phyloP scores from a whole-genome alignment of 2,113 vertebrate species.

The Sebastes schlegelii region DNA sequence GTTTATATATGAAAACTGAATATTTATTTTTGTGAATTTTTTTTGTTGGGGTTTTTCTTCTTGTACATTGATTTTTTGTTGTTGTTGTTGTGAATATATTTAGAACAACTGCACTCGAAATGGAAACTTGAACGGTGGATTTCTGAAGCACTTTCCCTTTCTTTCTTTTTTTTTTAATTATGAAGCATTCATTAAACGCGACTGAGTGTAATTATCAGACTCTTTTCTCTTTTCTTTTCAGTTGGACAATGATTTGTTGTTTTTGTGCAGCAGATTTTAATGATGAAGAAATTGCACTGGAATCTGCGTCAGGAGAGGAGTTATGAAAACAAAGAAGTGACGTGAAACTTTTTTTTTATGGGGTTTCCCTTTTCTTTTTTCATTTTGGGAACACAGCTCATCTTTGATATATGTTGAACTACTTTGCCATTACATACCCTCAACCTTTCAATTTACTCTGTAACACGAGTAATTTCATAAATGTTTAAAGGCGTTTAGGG shows the following conservation, averaged over 20 bases:
- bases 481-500: constrained; percentile 14
- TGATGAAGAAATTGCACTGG: neutral
- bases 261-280: neutral
- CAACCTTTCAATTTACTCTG: constrained; percentile 9
- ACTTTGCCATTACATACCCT: constrained; percentile 3
- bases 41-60: constrained; percentile 49
- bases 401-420: neutral
- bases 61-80: constrained; percentile 68
- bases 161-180: constrained; percentile 74
- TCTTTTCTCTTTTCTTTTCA: constrained; percentile 56
- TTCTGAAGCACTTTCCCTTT: constrained; percentile 87
- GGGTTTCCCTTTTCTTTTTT: neutral
- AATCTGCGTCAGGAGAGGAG: neutral
- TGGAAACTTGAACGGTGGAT: constrained; percentile 87
- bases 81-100: constrained; percentile 71
- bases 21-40: constrained; percentile 88
- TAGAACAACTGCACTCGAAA: constrained; percentile 85
- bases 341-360: neutral
- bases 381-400: constrained; percentile 17
- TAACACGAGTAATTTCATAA: constrained; percentile 22
- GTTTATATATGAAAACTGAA: constrained; percentile 82
- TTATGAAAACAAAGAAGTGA: constrained; percentile 18
- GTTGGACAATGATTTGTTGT: constrained; percentile 2
- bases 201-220: constrained; percentile 78
- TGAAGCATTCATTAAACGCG: constrained; percentile 84